Percentiles rank a stretch among this genome's conserved stretches.
Conservation (phyloP, 2,888 invertebrate genomes). For the Caenorhabditis becei region DNA sequence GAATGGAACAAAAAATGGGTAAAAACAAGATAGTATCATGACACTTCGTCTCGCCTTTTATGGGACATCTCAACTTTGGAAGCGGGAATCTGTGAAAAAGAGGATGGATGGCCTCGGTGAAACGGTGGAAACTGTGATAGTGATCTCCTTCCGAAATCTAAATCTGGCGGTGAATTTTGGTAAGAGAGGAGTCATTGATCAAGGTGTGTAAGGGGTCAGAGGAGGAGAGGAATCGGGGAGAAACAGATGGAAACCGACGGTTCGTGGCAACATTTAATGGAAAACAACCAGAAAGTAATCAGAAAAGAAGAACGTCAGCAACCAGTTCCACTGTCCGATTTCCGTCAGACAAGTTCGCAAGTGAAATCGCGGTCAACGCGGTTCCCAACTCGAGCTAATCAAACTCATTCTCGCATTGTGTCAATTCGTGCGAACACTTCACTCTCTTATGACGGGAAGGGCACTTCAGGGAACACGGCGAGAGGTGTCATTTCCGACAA, state of each 20-base stretch:
- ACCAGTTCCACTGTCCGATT: constrained; percentile 9
- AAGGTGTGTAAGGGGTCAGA: constrained; percentile 5
- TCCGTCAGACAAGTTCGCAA: constrained; percentile 9
- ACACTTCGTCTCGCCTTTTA: constrained; percentile 6
- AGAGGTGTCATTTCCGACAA: constrained; percentile 38
- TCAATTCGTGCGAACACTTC: constrained; percentile 33
- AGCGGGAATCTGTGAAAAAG: constrained; percentile 10
- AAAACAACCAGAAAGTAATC: constrained; percentile 6
- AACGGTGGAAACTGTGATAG: constrained; percentile 47
- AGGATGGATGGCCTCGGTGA: not conserved
- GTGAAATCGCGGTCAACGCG: constrained; percentile 43
- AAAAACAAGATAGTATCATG: constrained; percentile 3
- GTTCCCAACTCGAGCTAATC: constrained; percentile 49
- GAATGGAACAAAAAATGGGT: not conserved
- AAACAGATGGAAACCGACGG: constrained; percentile 7
- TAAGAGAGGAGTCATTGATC: constrained; percentile 46
- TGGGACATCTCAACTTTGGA: constrained; percentile 8
- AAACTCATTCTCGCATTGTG: constrained; percentile 30
- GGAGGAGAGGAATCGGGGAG: not conserved
- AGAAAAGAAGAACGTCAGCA: not conserved
- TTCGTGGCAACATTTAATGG: not conserved
- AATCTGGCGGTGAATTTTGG: constrained; percentile 41
- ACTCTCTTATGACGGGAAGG: constrained; percentile 12
- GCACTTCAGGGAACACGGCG: constrained; percentile 24
- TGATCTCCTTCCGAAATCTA: constrained; percentile 42